Evolutionary conservation across 2,113 vertebrate genomes (phyloP).

Genomic region (Micronycteris hirsuta): DNA sequence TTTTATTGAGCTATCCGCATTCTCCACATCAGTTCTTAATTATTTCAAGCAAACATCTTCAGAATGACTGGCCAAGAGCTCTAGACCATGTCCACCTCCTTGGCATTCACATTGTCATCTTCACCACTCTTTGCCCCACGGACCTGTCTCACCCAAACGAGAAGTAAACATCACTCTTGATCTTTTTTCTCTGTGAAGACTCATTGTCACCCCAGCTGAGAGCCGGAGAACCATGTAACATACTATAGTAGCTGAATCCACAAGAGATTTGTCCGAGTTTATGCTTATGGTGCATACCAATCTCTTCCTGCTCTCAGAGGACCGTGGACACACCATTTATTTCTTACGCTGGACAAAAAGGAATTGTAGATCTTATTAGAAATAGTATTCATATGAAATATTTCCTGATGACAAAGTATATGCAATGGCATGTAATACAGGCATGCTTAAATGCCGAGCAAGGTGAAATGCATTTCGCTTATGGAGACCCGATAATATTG

Average conservation of each 20-base stretch:
- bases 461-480: not conserved
- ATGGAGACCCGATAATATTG: not conserved
- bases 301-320: not conserved
- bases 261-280: not conserved
- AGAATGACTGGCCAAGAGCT: not conserved
- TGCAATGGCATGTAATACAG: not conserved
- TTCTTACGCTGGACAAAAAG: not conserved
- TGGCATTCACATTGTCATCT: not conserved
- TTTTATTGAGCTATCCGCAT: not conserved
- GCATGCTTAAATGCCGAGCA: not conserved
- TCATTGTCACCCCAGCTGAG: not conserved
- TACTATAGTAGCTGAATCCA: not conserved
- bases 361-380: not conserved
- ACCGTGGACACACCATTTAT: not conserved
- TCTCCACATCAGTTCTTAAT: not conserved
- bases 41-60: not conserved
- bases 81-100: not conserved
- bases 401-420: not conserved
- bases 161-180: not conserved
- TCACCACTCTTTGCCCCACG: not conserved
- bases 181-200: not conserved
- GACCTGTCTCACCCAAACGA: not conserved
- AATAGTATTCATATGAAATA: not conserved
- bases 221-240: not conserved
- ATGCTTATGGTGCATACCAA: not conserved